phyloP scores from a whole-genome alignment of 2,797 vertebrate genomes.

The Crax fasciolata region DNA sequence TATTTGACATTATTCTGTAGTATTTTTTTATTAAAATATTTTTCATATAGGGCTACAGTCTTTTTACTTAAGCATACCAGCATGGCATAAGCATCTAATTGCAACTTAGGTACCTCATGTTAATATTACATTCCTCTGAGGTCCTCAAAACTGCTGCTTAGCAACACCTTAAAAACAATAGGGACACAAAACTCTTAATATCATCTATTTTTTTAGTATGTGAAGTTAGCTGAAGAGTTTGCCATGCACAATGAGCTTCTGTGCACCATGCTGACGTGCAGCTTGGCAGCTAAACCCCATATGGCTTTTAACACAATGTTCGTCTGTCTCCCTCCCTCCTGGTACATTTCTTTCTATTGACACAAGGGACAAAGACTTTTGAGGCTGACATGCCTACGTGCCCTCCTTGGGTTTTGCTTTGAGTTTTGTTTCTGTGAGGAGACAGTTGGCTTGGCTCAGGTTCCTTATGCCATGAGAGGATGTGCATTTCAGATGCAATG shows the following conservation, averaged over 20 bases:
- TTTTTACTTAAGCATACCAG: not conserved
- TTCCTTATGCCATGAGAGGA: not conserved
- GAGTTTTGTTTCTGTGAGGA: not conserved
- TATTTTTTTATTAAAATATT: not conserved
- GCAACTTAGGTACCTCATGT: not conserved
- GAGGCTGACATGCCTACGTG: not conserved
- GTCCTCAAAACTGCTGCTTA: not conserved
- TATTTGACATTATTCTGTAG: not conserved
- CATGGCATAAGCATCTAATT: not conserved
- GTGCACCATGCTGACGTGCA: not conserved
- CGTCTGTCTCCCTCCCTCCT: not conserved
- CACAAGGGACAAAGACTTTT: not conserved
- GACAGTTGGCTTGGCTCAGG: not conserved
- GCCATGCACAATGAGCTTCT: not conserved
- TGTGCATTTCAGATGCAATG: not conserved
- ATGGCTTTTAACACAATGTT: not conserved
- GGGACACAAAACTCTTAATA: not conserved
- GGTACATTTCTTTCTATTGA: not conserved
- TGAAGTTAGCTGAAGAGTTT: not conserved
- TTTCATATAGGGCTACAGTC: not conserved
- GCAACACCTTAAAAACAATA: not conserved
- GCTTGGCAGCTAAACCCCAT: not conserved
- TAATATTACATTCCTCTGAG: not conserved
- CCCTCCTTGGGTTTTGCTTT: not conserved
- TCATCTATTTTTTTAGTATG: not conserved